phyloP scores from a whole-genome alignment of 2,113 vertebrate species.

The Pangasianodon gigas region DNA sequence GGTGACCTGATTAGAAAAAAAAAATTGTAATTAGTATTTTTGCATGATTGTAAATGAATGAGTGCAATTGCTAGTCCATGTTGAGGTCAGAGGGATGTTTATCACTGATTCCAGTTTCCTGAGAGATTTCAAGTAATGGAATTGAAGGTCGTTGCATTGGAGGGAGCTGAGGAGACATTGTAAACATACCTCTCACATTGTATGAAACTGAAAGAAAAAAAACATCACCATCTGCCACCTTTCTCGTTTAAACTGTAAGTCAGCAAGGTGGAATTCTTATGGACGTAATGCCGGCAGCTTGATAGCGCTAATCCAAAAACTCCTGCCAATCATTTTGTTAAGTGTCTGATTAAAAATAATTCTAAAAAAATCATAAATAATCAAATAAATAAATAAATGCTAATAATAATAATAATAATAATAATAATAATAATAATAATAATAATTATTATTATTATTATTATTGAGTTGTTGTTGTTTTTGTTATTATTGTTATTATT shows the following conservation, averaged over 20 bases:
- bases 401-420: not conserved
- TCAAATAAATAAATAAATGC: not conserved
- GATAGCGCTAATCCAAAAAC: not conserved
- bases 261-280: not conserved
- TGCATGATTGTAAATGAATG: not conserved
- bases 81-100: not conserved
- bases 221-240: not conserved
- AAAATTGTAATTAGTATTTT: not conserved
- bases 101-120: not conserved
- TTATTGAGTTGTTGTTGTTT: not conserved
- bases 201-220: not conserved
- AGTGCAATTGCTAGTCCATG: not conserved
- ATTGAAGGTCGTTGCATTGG: not conserved
- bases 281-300: not conserved
- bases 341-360: not conserved
- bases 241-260: not conserved
- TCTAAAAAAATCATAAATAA: not conserved
- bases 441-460: not conserved
- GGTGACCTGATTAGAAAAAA: not conserved
- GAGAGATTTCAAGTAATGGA: not conserved
- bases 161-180: not conserved
- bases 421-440: not conserved
- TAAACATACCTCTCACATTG: not conserved
- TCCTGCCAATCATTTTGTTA: not conserved
- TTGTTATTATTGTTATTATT: not conserved